Evolutionary conservation across 1,140 invertebrate species (phyloP), one percentile per base, ranked within the genome.

Genomic region (Bacillus rossius): DNA sequence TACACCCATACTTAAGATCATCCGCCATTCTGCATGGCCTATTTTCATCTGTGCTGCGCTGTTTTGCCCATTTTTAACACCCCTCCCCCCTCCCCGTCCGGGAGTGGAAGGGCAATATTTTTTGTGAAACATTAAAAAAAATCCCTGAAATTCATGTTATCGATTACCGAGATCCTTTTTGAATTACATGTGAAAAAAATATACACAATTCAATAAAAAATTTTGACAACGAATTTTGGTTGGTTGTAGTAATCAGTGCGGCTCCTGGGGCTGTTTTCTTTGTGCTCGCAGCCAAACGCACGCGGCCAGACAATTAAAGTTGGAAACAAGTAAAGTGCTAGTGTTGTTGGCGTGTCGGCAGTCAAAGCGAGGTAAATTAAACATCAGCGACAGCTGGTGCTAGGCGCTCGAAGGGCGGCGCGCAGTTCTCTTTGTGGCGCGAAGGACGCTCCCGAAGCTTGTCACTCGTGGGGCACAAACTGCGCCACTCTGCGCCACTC

Each of bases 371-470:
- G 8, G 48, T 34, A 62, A 62, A 62, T 62, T 62, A 62, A 62
- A 62, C 61, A 62, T 62, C 61, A 62, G 26, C 16, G 52, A 54
- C 61, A 62, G 61, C 57, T 60, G 61, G 19, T 62, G 47, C 22
- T 26, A 41, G 45, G 16, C 20, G 51, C 50, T 25, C 8, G 22
- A 25, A 55, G 59, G 45, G 13, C 13, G 29, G 8, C 38, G 57
- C 42, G n/a, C n/a, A n/a, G n/a, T n/a, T n/a, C n/a, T n/a, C n/a
- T n/a, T n/a, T n/a, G n/a, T n/a, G n/a, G n/a, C n/a, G n/a, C n/a
- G n/a, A n/a, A n/a, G n/a, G n/a, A n/a, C n/a, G n/a, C n/a, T n/a
- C n/a, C n/a, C n/a, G n/a, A n/a, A n/a, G n/a, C n/a, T n/a, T n/a
- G n/a, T n/a, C n/a, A n/a, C n/a, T n/a, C n/a, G n/a, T n/a, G n/a